These are phyloP conservation scores for Leuciscus idus DNA, from an alignment of 2,113 vertebrate genomes.

Conservation along the genomic window DNA sequence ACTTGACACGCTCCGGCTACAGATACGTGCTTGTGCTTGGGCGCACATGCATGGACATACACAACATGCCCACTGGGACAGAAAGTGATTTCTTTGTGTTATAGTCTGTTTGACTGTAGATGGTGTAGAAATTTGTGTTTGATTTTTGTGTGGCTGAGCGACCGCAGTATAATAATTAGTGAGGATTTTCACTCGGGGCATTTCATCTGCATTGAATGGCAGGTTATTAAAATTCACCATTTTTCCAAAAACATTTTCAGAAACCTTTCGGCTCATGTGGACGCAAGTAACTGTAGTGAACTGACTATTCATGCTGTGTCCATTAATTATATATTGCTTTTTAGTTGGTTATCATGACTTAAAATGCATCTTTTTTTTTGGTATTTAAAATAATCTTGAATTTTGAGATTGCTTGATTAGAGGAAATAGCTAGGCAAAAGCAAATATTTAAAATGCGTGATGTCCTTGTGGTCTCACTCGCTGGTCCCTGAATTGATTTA, in stretches of 20 bases:
- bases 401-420: background rate
- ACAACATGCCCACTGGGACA: slow-evolving; percentile 25
- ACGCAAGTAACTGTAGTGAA: background rate
- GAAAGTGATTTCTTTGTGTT: slow-evolving; percentile 15
- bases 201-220: background rate
- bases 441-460: slow-evolving; percentile 19
- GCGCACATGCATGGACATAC: slow-evolving; percentile 21
- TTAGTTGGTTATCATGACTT: background rate
- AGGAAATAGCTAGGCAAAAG: background rate
- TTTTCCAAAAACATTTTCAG: background rate
- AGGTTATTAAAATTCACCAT: background rate
- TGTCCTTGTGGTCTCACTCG: background rate
- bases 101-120: slow-evolving; percentile 1
- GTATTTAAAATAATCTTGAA: background rate
- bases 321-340: background rate
- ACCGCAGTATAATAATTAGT: background rate
- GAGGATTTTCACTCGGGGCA: background rate
- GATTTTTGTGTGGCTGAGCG: background rate
- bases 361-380: background rate
- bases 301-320: background rate
- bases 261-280: background rate
- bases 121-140: slow-evolving; percentile 30
- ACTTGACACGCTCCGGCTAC: slow-evolving; percentile 38
- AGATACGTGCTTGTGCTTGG: background rate
- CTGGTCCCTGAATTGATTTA: background rate